Conservation (phyloP, 2,113 vertebrate species). For the Notothenia rossii region DNA sequence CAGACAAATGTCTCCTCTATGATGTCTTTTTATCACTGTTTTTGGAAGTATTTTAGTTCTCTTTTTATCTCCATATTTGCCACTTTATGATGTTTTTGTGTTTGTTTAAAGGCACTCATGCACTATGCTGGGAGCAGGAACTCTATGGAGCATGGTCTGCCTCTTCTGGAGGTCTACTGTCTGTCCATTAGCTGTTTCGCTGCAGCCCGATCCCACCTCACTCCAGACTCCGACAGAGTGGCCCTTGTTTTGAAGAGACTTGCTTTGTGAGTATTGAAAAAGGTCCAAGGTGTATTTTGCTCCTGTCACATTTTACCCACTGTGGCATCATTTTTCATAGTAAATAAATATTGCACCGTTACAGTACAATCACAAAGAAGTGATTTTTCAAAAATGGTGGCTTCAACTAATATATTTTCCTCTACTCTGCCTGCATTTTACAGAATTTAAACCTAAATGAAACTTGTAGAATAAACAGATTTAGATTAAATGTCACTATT, state of each 20-base stretch:
- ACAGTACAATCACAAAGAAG: too few species aligned
- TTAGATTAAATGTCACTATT: too few species aligned
- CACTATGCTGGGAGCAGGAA: slow-evolving; percentile 95
- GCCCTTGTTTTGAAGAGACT: slow-evolving; percentile 95
- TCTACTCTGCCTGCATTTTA: too few species aligned
- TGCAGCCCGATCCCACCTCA: slow-evolving; percentile 93
- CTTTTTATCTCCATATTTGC: background rate
- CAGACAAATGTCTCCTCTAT: background rate
- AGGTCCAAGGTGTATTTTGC: background rate
- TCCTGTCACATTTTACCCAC: too few species aligned
- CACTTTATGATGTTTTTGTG: slow-evolving; percentile 1
- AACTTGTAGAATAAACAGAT: too few species aligned
- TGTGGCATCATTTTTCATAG: too few species aligned
- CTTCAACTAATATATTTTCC: too few species aligned
- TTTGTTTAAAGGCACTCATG: slow-evolving; percentile 90
- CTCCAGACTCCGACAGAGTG: slow-evolving; percentile 94
- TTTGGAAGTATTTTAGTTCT: background rate
- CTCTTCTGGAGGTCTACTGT: slow-evolving; percentile 96
- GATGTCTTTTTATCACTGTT: background rate
- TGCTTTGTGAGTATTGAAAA: slow-evolving; percentile 89
- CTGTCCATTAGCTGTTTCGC: slow-evolving; percentile 97
- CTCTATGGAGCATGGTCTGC: slow-evolving; percentile 92
- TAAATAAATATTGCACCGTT: too few species aligned
- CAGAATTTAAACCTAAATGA: too few species aligned
- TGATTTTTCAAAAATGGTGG: too few species aligned